phyloP scores from a whole-genome alignment of 2,113 vertebrate genomes.

The Nymphicus hollandicus region DNA sequence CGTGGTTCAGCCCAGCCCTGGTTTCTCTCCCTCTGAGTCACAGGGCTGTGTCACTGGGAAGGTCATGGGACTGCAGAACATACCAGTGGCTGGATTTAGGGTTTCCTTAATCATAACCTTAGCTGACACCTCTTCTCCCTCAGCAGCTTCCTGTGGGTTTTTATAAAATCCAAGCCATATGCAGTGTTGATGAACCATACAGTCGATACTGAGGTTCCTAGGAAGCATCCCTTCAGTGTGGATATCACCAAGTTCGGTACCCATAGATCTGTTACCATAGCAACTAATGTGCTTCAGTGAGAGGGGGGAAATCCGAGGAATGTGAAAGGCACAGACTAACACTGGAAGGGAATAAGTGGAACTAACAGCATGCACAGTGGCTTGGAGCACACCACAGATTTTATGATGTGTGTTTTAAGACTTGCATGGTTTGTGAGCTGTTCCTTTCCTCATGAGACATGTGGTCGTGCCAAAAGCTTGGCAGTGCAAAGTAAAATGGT shows the following conservation, averaged over 20 bases:
- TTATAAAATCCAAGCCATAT: background rate
- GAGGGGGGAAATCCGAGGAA: background rate
- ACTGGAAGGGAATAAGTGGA: background rate
- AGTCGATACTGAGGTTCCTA: background rate
- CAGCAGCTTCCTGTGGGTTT: background rate
- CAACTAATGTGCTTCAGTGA: conserved; percentile 1
- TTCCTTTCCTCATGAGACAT: background rate
- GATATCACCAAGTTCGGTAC: background rate
- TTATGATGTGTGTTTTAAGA: conserved; percentile 10
- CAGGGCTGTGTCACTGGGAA: background rate
- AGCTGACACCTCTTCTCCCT: background rate
- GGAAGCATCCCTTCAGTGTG: conserved; percentile 6
- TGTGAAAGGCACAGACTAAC: background rate
- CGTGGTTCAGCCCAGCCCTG: background rate
- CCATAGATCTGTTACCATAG: conserved; percentile 49
- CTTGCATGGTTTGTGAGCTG: background rate
- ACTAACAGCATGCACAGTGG: background rate
- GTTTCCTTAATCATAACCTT: conserved; percentile 8
- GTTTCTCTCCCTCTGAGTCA: conserved; percentile 26
- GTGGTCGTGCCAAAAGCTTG: background rate
- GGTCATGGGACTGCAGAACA: conserved; percentile 19
- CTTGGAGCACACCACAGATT: background rate
- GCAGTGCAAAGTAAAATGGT: background rate
- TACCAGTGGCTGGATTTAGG: background rate
- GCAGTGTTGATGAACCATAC: background rate